These are phyloP conservation scores for Thrips palmi DNA, from an alignment of 1,140 invertebrate genomes.

Conservation along the genomic window DNA sequence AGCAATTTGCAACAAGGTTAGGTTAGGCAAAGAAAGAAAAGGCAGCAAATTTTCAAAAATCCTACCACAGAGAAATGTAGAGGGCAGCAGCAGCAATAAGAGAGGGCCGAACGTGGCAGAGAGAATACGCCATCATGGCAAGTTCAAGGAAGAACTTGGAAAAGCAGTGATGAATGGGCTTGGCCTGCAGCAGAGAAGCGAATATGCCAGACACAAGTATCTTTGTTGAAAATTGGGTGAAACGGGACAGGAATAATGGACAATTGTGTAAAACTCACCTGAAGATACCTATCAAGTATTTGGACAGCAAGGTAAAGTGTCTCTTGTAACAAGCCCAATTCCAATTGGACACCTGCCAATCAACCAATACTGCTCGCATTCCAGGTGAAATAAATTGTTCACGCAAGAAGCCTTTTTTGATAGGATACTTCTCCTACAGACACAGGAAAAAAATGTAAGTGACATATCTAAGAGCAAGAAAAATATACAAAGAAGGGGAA, in stretches of 20 bases:
- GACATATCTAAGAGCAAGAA: too few relatives aligned
- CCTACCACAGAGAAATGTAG: conserved; percentile 43
- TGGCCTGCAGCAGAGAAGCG: conserved; percentile 24
- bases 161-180: conserved; percentile 54
- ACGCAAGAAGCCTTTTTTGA: conserved; percentile 39
- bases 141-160: conserved; percentile 90
- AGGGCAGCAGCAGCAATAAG: conserved; percentile 54
- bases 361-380: conserved; percentile 76
- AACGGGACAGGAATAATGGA: too few relatives aligned
- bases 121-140: conserved; percentile 59
- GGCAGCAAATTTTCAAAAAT: too few relatives aligned
- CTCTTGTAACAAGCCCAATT: conserved; percentile 76
- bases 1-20: too few relatives aligned
- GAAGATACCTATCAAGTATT: conserved; percentile 80
- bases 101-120: conserved; percentile 67
- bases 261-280: too few relatives aligned
- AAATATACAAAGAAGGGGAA: too few relatives aligned
- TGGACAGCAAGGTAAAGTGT: conserved; percentile 78
- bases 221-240: too few relatives aligned
- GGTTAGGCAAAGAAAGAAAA: too few relatives aligned
- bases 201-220: too few relatives aligned
- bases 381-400: conserved; percentile 49
- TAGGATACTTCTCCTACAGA: conserved; percentile 35
- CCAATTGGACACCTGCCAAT: conserved; percentile 88
- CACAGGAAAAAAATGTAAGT: too few relatives aligned